Conservation (phyloP, 2,888 invertebrate genomes). For the Galerucella nymphaeae region DNA sequence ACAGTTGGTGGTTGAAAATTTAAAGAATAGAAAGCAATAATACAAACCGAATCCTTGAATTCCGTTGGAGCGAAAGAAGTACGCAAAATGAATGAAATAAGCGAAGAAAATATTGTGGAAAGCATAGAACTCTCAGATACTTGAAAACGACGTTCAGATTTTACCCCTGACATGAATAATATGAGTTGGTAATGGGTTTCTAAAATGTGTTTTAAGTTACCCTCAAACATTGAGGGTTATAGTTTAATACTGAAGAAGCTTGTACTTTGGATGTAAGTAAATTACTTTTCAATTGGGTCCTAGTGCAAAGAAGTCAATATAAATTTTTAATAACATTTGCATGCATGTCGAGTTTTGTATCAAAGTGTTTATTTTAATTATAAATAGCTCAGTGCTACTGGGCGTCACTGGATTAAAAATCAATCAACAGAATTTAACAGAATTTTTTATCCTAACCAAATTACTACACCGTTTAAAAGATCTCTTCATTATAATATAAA, state of each 20-base stretch:
- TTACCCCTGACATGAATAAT: constrained; percentile 13
- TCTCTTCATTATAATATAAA: constrained; percentile 11
- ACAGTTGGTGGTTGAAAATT: constrained; percentile 5
- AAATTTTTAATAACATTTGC: too few species aligned
- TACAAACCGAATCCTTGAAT: constrained; percentile 9
- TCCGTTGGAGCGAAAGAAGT: constrained; percentile 11
- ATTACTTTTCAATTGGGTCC: not conserved
- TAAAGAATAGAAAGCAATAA: constrained; percentile 11
- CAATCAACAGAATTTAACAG: too few species aligned
- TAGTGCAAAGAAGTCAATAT: too few species aligned
- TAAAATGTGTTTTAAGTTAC: constrained; percentile 3
- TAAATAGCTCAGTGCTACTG: too few species aligned
- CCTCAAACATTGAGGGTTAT: not conserved
- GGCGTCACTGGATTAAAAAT: too few species aligned
- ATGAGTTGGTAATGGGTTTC: constrained; percentile 11
- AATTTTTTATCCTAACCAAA: too few species aligned
- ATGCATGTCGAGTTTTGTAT: too few species aligned
- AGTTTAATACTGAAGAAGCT: not conserved
- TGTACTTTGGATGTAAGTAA: not conserved
- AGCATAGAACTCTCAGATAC: constrained; percentile 9
- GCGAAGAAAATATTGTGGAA: constrained; percentile 3
- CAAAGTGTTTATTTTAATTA: too few species aligned
- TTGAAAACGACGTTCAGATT: constrained; percentile 9
- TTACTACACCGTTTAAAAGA: not conserved
- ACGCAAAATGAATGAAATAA: constrained; percentile 6